Percentiles rank a stretch among this genome's conserved stretches.
Evolutionary conservation across 1,140 invertebrate species (phyloP).

Genomic region (Nebria ingens): DNA sequence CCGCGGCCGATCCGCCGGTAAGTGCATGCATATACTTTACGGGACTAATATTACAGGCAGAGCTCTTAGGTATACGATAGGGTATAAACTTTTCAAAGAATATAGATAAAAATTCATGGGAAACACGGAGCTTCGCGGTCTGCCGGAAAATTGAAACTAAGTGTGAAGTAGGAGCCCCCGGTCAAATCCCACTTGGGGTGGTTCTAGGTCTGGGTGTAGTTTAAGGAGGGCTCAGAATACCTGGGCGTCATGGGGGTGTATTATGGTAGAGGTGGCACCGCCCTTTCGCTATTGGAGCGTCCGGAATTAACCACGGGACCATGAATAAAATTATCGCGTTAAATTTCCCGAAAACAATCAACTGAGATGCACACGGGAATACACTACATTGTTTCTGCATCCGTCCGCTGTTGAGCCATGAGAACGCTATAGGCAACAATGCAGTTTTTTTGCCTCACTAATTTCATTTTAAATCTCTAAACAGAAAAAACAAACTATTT

Average conservation of each 20-base stretch:
- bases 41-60: not conserved
- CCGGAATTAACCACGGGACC: not conserved
- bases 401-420: not conserved
- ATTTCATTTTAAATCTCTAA: no score
- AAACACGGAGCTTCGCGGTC: not conserved
- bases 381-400: no score
- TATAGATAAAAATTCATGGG: conserved; percentile 9
- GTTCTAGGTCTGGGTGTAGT: not conserved
- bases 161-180: not conserved
- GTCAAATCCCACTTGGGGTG: not conserved
- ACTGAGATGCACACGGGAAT: not conserved
- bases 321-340: conserved; percentile 9
- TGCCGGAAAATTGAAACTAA: conserved; percentile 1
- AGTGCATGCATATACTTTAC: conserved; percentile 7
- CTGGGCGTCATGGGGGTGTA: not conserved
- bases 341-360: conserved; percentile 8
- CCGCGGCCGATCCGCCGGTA: not conserved
- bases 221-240: not conserved
- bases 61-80: conserved; percentile 1
- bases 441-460: not conserved
- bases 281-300: not conserved
- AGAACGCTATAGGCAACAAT: not conserved
- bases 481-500: no score
- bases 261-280: not conserved
- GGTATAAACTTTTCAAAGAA: conserved; percentile 5